Evolutionary conservation across 2,797 vertebrate genomes (phyloP).

Genomic region (Lacerta bilineata): DNA sequence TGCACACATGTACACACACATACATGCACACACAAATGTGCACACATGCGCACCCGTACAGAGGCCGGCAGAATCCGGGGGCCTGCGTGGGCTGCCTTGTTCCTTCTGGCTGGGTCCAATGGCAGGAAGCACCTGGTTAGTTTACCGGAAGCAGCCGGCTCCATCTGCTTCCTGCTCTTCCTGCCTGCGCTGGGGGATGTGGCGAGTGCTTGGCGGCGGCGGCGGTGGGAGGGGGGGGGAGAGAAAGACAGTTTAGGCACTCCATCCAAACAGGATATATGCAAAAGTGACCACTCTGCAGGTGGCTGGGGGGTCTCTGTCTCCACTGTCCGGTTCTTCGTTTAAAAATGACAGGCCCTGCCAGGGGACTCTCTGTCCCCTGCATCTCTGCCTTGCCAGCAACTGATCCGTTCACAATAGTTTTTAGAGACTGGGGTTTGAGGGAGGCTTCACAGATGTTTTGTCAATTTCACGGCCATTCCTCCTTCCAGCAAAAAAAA

Average conservation of each 20-base stretch:
- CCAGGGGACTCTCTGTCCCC: not conserved
- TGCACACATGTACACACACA: not conserved
- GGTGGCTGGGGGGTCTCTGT: constrained; percentile 20
- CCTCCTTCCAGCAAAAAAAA: not conserved
- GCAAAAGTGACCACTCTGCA: constrained; percentile 29
- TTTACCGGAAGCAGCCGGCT: constrained; percentile 76
- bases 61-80: not conserved
- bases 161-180: constrained; percentile 87
- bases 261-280: constrained; percentile 45
- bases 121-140: constrained; percentile 89
- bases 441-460: too few species aligned
- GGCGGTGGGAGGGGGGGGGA: not conserved
- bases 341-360: not conserved
- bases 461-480: not conserved
- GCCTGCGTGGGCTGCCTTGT: not conserved
- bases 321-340: not conserved
- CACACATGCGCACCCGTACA: too few species aligned
- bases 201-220: constrained; percentile 17
- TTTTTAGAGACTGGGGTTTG: not conserved
- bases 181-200: constrained; percentile 76
- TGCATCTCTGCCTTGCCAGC: not conserved
- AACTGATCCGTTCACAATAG: not conserved
- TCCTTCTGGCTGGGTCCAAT: constrained; percentile 49
- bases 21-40: not conserved
- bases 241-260: not conserved